Percentiles rank a stretch among this genome's conserved stretches.
These are phyloP conservation scores for Scaptodrosophila latifasciaeformis DNA, from an alignment of 2,888 invertebrate species.

Conservation along the genomic window DNA sequence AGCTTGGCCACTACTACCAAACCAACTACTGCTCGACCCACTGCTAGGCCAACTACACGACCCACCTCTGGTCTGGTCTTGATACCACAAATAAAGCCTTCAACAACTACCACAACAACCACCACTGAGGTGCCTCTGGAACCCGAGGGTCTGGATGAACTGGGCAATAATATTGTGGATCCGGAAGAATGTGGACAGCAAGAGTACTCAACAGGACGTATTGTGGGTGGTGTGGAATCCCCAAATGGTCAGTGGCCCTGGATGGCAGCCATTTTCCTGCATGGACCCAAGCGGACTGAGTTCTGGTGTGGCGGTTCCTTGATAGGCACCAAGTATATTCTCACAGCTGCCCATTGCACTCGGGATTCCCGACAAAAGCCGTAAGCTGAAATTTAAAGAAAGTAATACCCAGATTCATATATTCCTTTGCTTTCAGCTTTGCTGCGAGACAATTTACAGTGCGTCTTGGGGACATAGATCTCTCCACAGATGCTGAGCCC, in stretches of 20 bases:
- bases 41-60: constrained; percentile 50
- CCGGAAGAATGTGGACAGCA: constrained; percentile 85
- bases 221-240: constrained; percentile 92
- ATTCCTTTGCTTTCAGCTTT: too few relatives aligned
- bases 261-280: constrained; percentile 96
- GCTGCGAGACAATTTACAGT: constrained; percentile 92
- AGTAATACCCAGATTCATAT: too few relatives aligned
- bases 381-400: constrained; percentile 78
- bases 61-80: constrained; percentile 64
- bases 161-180: constrained; percentile 69
- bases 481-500: constrained; percentile 88
- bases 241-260: constrained; percentile 94
- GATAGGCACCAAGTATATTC: constrained; percentile 83
- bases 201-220: constrained; percentile 88
- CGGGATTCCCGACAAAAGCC: constrained; percentile 91
- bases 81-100: constrained; percentile 72
- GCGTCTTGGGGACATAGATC: constrained; percentile 90
- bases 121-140: constrained; percentile 73
- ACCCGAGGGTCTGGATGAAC: constrained; percentile 57
- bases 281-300: constrained; percentile 88
- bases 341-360: constrained; percentile 96
- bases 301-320: constrained; percentile 96
- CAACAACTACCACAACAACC: constrained; percentile 77
- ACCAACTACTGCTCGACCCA: constrained; percentile 65
- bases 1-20: constrained; percentile 73